Conservation (phyloP, 1,140 invertebrate species). For the Drosophila teissieri region DNA sequence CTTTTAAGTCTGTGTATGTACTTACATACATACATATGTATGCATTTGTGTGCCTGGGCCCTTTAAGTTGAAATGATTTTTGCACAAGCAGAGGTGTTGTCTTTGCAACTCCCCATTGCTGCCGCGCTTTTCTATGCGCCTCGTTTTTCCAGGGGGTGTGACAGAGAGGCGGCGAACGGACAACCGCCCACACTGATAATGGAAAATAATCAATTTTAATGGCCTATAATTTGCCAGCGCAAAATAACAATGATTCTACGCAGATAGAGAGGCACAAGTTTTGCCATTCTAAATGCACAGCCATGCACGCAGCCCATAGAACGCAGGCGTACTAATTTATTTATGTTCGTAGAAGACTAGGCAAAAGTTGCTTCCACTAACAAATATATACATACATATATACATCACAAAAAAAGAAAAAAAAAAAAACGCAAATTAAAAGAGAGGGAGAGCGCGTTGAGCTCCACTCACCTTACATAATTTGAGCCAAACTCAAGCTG, state of each 20-base stretch:
- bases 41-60: slow-evolving; percentile 4
- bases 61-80: slow-evolving; percentile 3
- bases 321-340: slow-evolving; percentile 50
- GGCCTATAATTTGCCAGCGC: slow-evolving; percentile 67
- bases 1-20: background rate
- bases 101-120: slow-evolving; percentile 8
- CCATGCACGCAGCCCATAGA: slow-evolving; percentile 4
- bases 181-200: slow-evolving; percentile 52
- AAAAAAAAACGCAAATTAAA: background rate
- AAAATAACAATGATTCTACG: slow-evolving; percentile 62
- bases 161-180: slow-evolving; percentile 5
- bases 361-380: slow-evolving; percentile 56
- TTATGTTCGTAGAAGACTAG: slow-evolving; percentile 48
- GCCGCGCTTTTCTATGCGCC: background rate
- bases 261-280: slow-evolving; percentile 57
- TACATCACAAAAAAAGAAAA: no score
- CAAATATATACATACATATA: slow-evolving; percentile 26
- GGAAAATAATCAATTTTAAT: slow-evolving; percentile 78
- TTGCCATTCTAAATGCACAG: slow-evolving; percentile 46
- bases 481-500: slow-evolving; percentile 48
- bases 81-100: slow-evolving; percentile 16
- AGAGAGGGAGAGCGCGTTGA: slow-evolving; percentile 3
- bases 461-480: slow-evolving; percentile 65
- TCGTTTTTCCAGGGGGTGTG: slow-evolving; percentile 3
- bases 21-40: no score